Conservation (phyloP, 1,140 invertebrate genomes). For the Gryllus bimaculatus region DNA sequence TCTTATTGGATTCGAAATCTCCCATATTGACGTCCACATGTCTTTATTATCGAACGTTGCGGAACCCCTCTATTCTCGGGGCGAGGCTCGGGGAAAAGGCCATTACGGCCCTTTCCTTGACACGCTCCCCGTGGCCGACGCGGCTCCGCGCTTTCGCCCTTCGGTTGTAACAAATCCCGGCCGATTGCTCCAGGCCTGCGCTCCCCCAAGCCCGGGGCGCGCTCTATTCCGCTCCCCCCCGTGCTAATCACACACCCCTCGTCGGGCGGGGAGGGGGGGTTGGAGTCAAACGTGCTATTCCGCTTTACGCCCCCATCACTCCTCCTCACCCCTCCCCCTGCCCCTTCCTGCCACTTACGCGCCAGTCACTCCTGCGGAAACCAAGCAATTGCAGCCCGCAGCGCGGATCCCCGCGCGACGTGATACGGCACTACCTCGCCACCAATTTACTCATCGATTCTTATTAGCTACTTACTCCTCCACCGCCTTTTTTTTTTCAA, state of each 20-base stretch:
- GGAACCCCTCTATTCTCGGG: neutral
- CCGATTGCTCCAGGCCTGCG: neutral
- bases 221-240: neutral
- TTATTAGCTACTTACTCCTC: too few species aligned
- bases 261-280: too few species aligned
- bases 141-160: neutral
- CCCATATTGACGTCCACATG: neutral
- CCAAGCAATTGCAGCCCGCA: too few species aligned
- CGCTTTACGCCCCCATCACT: too few species aligned
- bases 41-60: neutral
- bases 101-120: neutral
- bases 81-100: neutral
- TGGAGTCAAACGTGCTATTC: too few species aligned
- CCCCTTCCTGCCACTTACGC: too few species aligned
- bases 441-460: too few species aligned
- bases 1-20: neutral
- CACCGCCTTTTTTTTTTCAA: too few species aligned
- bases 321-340: too few species aligned
- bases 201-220: neutral
- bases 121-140: neutral
- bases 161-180: neutral
- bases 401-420: too few species aligned
- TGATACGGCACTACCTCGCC: too few species aligned
- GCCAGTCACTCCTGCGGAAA: too few species aligned
- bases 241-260: neutral